A percentile compares a stretch with the other conserved stretches of the same genome.
These are phyloP conservation scores for Hylia prasina DNA, from an alignment of 2,113 vertebrate genomes.

Conservation along the genomic window DNA sequence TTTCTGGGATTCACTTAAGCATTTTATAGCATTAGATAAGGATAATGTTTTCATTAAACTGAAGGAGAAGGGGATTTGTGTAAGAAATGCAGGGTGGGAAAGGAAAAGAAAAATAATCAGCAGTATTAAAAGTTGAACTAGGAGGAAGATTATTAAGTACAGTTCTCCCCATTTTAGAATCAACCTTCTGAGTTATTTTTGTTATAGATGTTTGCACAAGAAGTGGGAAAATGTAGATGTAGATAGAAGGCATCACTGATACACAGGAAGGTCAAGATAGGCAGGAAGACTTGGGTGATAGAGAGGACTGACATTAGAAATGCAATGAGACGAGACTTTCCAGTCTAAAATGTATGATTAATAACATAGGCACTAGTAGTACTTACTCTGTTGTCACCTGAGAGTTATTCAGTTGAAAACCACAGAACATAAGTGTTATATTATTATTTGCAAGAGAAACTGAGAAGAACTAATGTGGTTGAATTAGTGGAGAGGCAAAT, in stretches of 20 bases:
- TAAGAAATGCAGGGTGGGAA: background rate
- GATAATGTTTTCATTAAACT: constrained; percentile 21
- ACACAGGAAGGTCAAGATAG: background rate
- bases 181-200: background rate
- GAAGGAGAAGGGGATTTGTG: background rate
- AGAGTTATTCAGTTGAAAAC: background rate
- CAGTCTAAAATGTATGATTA: background rate
- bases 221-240: background rate
- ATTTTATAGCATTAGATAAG: constrained; percentile 6
- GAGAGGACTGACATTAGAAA: background rate
- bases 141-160: background rate
- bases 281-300: background rate
- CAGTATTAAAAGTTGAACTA: background rate
- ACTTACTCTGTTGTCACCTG: background rate
- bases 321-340: background rate
- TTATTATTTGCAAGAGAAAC: background rate
- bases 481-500: background rate
- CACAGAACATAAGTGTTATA: background rate
- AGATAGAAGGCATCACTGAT: background rate
- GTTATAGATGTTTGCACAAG: background rate
- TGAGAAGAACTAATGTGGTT: background rate
- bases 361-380: background rate
- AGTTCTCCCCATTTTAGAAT: background rate
- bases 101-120: constrained; percentile 7
- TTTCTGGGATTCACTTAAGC: background rate